Conservation (phyloP, 2,888 invertebrate genomes). For the Thymelicus sylvestris region DNA sequence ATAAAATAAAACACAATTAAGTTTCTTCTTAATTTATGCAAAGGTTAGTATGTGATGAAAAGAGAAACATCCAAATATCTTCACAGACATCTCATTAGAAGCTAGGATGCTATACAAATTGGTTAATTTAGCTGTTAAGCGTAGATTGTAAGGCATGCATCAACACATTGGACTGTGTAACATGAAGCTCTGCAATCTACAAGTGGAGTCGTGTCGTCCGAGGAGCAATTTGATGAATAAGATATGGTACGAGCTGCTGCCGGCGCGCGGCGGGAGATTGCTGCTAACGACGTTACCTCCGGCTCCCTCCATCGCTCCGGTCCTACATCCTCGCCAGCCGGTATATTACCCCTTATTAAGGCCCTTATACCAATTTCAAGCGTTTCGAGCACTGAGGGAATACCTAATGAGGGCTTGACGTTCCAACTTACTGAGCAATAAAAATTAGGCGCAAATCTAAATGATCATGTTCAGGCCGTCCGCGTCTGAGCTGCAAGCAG, state of each 20-base stretch:
- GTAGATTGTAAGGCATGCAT: too few species aligned
- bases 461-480: neutral
- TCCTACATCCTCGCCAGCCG: neutral
- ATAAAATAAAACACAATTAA: too few species aligned
- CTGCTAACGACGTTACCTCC: neutral
- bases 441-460: slow-evolving; percentile 20
- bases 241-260: slow-evolving; percentile 15
- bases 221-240: slow-evolving; percentile 25
- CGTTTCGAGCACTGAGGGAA: slow-evolving; percentile 29
- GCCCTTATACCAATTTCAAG: slow-evolving; percentile 28
- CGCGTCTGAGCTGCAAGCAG: too few species aligned
- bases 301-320: neutral
- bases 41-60: too few species aligned
- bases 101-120: too few species aligned
- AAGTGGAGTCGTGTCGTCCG: neutral
- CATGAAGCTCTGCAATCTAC: too few species aligned
- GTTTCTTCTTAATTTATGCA: too few species aligned
- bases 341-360: slow-evolving; percentile 29
- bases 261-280: too few species aligned
- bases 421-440: slow-evolving; percentile 31
- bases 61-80: too few species aligned
- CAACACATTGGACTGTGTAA: too few species aligned
- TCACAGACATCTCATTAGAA: too few species aligned
- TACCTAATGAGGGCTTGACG: slow-evolving; percentile 26
- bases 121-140: too few species aligned